Evolutionary conservation across 92 coral and sea anemone species (phyloP).

Genomic region (Meandrina meandrites): DNA sequence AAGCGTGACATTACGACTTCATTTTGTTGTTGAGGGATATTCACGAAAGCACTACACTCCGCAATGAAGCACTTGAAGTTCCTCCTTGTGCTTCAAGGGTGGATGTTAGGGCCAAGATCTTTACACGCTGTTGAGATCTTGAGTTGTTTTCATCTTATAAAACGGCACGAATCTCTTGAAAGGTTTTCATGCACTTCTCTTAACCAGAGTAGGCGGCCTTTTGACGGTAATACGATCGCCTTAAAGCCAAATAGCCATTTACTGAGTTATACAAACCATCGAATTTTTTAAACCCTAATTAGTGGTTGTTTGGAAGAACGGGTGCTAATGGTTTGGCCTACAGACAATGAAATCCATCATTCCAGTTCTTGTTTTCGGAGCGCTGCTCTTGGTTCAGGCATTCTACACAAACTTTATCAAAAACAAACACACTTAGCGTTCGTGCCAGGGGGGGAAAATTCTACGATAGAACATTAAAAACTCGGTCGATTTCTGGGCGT

Average conservation of each 20-base stretch:
- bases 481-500: constrained; percentile 31
- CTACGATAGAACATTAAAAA: constrained; percentile 4
- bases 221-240: constrained; percentile 47
- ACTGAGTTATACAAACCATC: constrained; percentile 33
- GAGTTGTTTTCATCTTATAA: constrained; percentile 32
- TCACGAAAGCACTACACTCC: constrained; percentile 35
- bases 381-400: neutral
- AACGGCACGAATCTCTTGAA: constrained; percentile 27
- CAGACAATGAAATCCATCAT: constrained; percentile 30
- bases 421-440: neutral
- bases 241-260: constrained; percentile 40
- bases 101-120: constrained; percentile 17
- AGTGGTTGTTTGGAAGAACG: constrained; percentile 91
- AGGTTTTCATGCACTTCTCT: constrained; percentile 33
- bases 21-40: constrained; percentile 14
- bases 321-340: constrained; percentile 55
- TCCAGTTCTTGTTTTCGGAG: neutral
- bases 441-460: neutral
- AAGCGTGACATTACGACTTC: constrained; percentile 14
- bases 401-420: neutral
- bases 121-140: constrained; percentile 43
- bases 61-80: constrained; percentile 29
- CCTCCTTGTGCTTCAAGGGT: constrained; percentile 20
- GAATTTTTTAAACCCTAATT: constrained; percentile 50
- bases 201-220: constrained; percentile 30